phyloP scores from a whole-genome alignment of 2,888 invertebrate species.

The Drosophila yooni region DNA sequence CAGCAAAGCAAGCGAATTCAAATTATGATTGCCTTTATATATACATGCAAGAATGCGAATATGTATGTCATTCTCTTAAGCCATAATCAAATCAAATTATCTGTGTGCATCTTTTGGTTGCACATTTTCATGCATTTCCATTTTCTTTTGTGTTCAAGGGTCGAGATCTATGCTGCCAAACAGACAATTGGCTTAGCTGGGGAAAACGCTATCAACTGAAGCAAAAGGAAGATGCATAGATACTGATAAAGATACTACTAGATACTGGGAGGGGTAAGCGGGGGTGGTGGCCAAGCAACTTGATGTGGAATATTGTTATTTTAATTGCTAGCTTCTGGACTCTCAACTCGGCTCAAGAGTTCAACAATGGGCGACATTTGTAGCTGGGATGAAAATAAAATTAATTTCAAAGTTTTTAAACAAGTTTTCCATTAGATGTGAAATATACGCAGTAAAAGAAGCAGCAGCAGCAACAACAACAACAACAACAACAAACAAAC shows the following conservation, averaged over 20 bases:
- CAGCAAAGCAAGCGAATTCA: background rate
- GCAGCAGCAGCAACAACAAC: constrained; percentile 10
- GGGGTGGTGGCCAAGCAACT: constrained; percentile 12
- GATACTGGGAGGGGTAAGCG: background rate
- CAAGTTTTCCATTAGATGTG: constrained; percentile 76
- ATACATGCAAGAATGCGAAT: background rate
- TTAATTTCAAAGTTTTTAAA: constrained; percentile 80
- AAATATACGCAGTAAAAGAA: constrained; percentile 29
- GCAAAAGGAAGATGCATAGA: constrained; percentile 14
- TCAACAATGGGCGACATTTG: constrained; percentile 56
- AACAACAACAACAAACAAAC: constrained; percentile 1
- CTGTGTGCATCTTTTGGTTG: constrained; percentile 52
- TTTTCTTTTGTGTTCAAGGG: constrained; percentile 18
- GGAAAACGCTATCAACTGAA: constrained; percentile 37
- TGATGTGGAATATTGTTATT: constrained; percentile 76
- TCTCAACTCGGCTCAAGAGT: constrained; percentile 18
- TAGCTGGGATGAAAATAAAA: constrained; percentile 70
- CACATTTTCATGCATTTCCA: constrained; percentile 34
- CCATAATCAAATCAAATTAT: constrained; percentile 43
- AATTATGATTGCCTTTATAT: background rate
- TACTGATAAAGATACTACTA: constrained; percentile 4
- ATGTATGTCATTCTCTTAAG: constrained; percentile 17
- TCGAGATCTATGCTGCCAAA: constrained; percentile 22
- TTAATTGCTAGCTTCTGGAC: constrained; percentile 73
- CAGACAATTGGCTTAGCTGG: constrained; percentile 49